Conservation (phyloP, 2,888 invertebrate genomes). For the Drosophila neutralis region DNA sequence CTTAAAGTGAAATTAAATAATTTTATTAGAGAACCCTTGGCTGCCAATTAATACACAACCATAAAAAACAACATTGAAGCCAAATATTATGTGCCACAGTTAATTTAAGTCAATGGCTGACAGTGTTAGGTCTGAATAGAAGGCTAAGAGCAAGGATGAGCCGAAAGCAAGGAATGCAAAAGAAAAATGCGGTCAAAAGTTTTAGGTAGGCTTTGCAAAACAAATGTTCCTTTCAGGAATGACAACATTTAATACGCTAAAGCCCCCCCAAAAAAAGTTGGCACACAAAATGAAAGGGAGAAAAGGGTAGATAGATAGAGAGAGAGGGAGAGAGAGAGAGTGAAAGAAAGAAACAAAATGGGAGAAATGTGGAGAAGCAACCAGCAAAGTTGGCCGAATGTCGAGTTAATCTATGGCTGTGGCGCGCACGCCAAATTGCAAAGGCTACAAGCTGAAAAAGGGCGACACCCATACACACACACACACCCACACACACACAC, state of each 20-base stretch:
- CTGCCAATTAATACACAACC: neutral
- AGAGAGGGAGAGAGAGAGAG: neutral
- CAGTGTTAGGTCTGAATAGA: constrained; percentile 10
- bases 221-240: constrained; percentile 44
- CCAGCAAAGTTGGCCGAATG: constrained; percentile 54
- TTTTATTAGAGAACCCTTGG: constrained; percentile 17
- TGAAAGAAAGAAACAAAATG: no score
- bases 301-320: neutral
- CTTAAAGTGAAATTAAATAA: neutral
- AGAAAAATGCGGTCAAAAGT: constrained; percentile 46
- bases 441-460: constrained; percentile 34
- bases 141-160: constrained; percentile 7
- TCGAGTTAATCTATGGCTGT: constrained; percentile 67
- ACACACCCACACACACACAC: neutral
- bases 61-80: neutral
- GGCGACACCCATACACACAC: neutral
- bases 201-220: constrained; percentile 37
- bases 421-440: constrained; percentile 37
- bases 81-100: constrained; percentile 3
- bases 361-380: neutral
- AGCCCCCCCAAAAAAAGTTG: constrained; percentile 43
- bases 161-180: neutral
- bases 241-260: constrained; percentile 45
- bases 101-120: constrained; percentile 11
- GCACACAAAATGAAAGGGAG: neutral